Base-by-base conservation (phyloP, 2,888 invertebrate genomes). In the Agrenia bidenticulata region DNA sequence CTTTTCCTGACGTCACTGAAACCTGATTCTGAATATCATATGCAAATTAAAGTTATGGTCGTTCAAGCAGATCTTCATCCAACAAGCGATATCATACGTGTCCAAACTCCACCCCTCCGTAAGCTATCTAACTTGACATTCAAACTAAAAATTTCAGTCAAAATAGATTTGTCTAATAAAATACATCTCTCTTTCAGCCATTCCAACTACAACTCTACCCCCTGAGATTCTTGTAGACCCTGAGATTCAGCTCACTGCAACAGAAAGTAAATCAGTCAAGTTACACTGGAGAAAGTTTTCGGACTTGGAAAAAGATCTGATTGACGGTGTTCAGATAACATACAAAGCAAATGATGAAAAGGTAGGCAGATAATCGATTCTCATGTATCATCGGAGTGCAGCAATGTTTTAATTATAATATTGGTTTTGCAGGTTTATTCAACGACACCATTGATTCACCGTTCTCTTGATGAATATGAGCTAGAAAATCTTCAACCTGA, bases 281-380 rank as follows among this genome's bases (percentile, higher is more conserved):
- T 83, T 94, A 1, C 86, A 84, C 55, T 94, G 94, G 94, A 85
- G 90, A 75, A 89, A 89, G 77, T 88, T 94, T 77, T 84, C 85
- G 0, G 89, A 89, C 65, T 86, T 88, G 50, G 93, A 94, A 78
- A 80, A 91, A 72, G 88, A 88, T 76, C 90, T 89, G 77, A 90
- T 94, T 63, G 94, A 94, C 77, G 94, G 92, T 1, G 87, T 94
- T 50, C 93, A 93, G 81, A 81, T 94, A 73, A 86, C 92, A 75
- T 94, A 89, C 79, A 90, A 90, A 77, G 89, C 90, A 78, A 84
- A 88, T 9, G 89, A 89, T 63, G 89, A 88, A 39, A 90, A 89
- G 77, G 80, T 80, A 70, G 1, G 5, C 9, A 9, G 15, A 19
- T 45, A 39, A 15, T 15, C 15, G 15, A 39, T 15, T 39, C n/a